Percentiles rank a stretch among this genome's conserved stretches.
Evolutionary conservation across 1,140 invertebrate genomes (phyloP).

Genomic region (Chironomus striatipennis): DNA sequence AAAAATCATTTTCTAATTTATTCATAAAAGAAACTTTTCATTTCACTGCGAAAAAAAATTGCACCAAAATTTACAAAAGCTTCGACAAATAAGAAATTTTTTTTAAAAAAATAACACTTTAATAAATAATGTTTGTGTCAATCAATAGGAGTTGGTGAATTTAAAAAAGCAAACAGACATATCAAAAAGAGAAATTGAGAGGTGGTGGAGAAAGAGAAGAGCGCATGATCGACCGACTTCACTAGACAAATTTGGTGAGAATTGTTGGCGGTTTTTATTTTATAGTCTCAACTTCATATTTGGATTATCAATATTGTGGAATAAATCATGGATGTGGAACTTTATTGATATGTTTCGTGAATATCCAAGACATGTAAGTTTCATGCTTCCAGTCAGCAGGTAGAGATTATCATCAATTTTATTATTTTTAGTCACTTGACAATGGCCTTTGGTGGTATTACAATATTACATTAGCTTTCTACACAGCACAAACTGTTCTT

Average conservation of each 20-base stretch:
- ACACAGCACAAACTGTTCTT: slow-evolving; percentile 86
- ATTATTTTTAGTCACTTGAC: slow-evolving; percentile 49
- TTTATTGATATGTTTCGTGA: slow-evolving; percentile 75
- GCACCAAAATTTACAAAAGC: too few relatives aligned
- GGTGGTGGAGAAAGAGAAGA: slow-evolving; percentile 76
- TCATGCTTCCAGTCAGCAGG: too few relatives aligned
- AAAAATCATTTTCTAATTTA: too few relatives aligned
- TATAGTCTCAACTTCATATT: slow-evolving; percentile 76
- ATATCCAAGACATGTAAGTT: slow-evolving; percentile 55
- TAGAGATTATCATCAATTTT: too few relatives aligned
- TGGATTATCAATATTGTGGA: slow-evolving; percentile 76
- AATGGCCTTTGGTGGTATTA: slow-evolving; percentile 90
- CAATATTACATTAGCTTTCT: slow-evolving; percentile 90
- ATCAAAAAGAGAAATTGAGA: slow-evolving; percentile 76
- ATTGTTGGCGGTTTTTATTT: slow-evolving; percentile 81
- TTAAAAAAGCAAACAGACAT: slow-evolving; percentile 80
- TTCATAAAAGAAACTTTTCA: too few relatives aligned
- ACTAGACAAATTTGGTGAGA: slow-evolving; percentile 84
- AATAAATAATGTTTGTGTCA: too few relatives aligned
- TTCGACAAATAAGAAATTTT: too few relatives aligned
- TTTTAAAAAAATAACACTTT: too few relatives aligned
- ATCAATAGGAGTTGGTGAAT: slow-evolving; percentile 51
- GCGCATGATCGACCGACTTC: slow-evolving; percentile 79
- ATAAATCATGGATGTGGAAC: slow-evolving; percentile 92
- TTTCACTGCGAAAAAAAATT: too few relatives aligned